A percentile compares a stretch with the other conserved stretches of the same genome.
Conservation (phyloP, 2,888 invertebrate species). For the Ferrisia virgata region DNA sequence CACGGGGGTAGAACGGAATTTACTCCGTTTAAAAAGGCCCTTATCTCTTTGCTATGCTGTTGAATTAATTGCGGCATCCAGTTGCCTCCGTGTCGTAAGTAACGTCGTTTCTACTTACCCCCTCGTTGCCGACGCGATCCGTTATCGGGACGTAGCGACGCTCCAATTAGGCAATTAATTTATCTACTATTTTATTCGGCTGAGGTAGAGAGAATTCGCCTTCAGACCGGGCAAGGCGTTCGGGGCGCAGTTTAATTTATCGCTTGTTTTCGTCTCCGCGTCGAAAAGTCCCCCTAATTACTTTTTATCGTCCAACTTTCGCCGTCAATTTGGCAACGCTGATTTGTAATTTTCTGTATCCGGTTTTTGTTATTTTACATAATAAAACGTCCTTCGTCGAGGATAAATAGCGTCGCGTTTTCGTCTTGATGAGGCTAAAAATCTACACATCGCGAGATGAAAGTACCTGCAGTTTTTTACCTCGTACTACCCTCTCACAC, state of each 20-base stretch:
- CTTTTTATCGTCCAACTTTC: slow-evolving; percentile 37
- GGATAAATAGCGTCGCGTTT: not conserved
- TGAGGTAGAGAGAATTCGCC: slow-evolving; percentile 30
- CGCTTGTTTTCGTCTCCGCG: slow-evolving; percentile 41
- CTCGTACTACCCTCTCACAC: not conserved
- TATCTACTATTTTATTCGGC: slow-evolving; percentile 43
- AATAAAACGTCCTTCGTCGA: not conserved
- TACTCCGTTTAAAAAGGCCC: slow-evolving; percentile 26
- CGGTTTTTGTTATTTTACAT: not conserved
- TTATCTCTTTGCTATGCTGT: slow-evolving; percentile 4
- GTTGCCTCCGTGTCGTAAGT: slow-evolving; percentile 18
- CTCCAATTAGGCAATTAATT: slow-evolving; percentile 44
- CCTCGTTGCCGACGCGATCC: not conserved
- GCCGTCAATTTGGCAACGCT: slow-evolving; percentile 38
- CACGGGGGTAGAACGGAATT: slow-evolving; percentile 13
- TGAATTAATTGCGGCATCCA: slow-evolving; percentile 29
- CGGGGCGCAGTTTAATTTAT: slow-evolving; percentile 34
- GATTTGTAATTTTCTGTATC: slow-evolving; percentile 30
- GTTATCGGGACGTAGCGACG: slow-evolving; percentile 43
- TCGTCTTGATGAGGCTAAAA: not conserved
- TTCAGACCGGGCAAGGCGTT: not conserved
- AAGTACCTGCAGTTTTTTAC: not conserved
- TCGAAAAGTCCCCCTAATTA: slow-evolving; percentile 40
- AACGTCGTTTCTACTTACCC: slow-evolving; percentile 1
- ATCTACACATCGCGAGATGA: not conserved